Base-by-base conservation (phyloP, 2,888 invertebrate species). In the Encarsia formosa region DNA sequence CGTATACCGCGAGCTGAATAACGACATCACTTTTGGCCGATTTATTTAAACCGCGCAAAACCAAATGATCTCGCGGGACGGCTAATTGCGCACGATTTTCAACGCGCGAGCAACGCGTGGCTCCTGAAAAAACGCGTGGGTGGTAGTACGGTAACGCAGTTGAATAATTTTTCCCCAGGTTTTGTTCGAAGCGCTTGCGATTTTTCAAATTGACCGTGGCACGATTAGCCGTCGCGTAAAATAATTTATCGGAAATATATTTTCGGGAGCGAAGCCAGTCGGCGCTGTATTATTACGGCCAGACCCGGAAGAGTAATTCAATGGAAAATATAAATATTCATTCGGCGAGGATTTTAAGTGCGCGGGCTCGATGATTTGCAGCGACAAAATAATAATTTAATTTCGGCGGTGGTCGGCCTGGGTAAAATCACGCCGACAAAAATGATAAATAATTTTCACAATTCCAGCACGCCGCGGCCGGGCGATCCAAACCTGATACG, bases 241-340 rank as follows among this genome's bases (percentile, higher is more conserved):
- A 71, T 73, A 68, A 73, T 73, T 73, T 68, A 72, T 71, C 67
- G 70, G 69, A 70, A 71, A 71, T 71, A 69, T 72, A 49, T 47
- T 44, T 49, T 18, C 19, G 24, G 13, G 19, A 16, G 29, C 29
- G 8, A 29, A 8, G 8, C 8, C 20, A 11, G 19, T 26, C 18
- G 18, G 26, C 24, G 23, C 37, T 20, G 35, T 19, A 51, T 54
- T 54, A 54, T 51, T 51, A 52, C 44, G 41, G 49, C 19, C 23
- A 38, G n/a, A n/a, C 57, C 66, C 66, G 65, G 70, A 71, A 71
- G 71, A 70, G 72, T 70, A 70, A 73, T 73, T 73, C 73, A 72
- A 71, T 72, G 70, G 71, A 70, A 73, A 73, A 69, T 73, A 73
- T 73, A 73, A 73, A 73, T 73, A 73, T 73, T 73, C 73, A 73